Conservation (phyloP, 1,140 invertebrate genomes). For the Chironomus striatipennis region DNA sequence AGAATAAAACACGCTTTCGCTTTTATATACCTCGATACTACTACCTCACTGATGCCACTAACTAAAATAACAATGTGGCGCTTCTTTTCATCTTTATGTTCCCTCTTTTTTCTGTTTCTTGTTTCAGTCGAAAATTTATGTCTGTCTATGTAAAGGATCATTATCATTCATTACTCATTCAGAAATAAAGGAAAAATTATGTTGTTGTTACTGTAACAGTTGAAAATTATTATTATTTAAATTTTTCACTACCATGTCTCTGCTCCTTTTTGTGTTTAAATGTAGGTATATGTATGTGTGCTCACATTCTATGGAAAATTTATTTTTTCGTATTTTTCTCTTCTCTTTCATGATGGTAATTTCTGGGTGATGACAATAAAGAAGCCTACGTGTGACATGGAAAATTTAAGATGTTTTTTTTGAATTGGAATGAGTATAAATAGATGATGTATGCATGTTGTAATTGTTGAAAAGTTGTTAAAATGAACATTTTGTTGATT, state of each 20-base stretch:
- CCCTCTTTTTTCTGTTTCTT: neutral
- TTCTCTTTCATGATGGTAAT: neutral
- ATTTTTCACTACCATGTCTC: neutral
- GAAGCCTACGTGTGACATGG: constrained; percentile 3
- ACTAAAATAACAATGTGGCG: constrained; percentile 2
- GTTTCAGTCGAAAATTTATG: neutral
- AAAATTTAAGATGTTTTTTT: neutral
- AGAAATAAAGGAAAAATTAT: neutral
- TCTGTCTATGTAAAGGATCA: constrained; percentile 10
- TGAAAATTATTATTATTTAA: constrained; percentile 15
- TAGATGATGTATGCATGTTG: neutral
- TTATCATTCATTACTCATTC: constrained; percentile 8
- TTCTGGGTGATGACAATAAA: neutral
- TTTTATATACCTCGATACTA: neutral
- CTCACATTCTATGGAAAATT: neutral
- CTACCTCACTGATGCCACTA: neutral
- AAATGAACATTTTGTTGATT: too few species aligned
- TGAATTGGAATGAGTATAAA: neutral
- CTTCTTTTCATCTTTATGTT: neutral
- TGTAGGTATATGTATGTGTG: too few species aligned
- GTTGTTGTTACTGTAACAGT: constrained; percentile 6
- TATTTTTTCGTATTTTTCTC: too few species aligned
- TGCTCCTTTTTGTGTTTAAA: neutral
- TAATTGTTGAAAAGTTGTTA: too few species aligned
- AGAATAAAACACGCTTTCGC: neutral